A percentile compares a stretch with the other conserved stretches of the same genome.
phyloP scores from a whole-genome alignment of 2,113 vertebrate genomes.

The Polypterus senegalus region DNA sequence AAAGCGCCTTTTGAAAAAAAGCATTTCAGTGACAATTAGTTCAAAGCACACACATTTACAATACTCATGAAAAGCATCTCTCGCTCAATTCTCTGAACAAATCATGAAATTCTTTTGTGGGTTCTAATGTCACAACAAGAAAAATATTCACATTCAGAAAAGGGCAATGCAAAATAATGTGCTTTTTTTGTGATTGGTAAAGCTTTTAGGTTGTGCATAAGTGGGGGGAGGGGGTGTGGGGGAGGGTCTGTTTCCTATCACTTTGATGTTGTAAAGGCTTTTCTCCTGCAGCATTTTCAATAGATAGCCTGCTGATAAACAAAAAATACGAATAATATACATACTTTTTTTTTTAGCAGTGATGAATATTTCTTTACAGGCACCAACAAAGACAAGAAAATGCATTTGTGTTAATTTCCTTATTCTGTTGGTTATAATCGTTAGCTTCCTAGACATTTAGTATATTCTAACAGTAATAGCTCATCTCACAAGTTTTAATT shows the following conservation, averaged over 20 bases:
- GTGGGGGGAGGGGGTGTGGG: slow-evolving; percentile 2
- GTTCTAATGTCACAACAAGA: slow-evolving; percentile 30
- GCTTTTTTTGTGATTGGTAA: slow-evolving; percentile 58
- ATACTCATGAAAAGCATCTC: slow-evolving; percentile 29
- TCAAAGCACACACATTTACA: slow-evolving; percentile 39
- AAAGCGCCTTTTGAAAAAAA: slow-evolving; percentile 30
- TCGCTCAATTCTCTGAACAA: slow-evolving; percentile 20
- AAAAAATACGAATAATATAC: no score
- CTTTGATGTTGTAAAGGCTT: slow-evolving; percentile 84
- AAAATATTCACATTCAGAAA: slow-evolving; percentile 29
- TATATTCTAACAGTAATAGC: no score
- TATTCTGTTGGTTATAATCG: no score
- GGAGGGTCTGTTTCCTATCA: slow-evolving; percentile 39
- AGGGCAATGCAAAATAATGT: slow-evolving; percentile 40
- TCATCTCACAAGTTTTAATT: no score
- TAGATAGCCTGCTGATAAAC: no score
- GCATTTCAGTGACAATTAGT: slow-evolving; percentile 31
- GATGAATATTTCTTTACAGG: no score
- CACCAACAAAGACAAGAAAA: no score
- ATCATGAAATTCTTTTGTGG: slow-evolving; percentile 31
- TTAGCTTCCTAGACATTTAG: no score
- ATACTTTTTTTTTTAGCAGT: no score
- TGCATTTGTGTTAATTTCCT: no score
- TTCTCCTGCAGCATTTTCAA: slow-evolving; percentile 41
- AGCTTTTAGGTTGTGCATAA: slow-evolving; percentile 51